A percentile compares a stretch with the other conserved stretches of the same genome.
These are phyloP conservation scores for Galerucella pusilla DNA, from an alignment of 2,888 invertebrate genomes.

Conservation along the genomic window DNA sequence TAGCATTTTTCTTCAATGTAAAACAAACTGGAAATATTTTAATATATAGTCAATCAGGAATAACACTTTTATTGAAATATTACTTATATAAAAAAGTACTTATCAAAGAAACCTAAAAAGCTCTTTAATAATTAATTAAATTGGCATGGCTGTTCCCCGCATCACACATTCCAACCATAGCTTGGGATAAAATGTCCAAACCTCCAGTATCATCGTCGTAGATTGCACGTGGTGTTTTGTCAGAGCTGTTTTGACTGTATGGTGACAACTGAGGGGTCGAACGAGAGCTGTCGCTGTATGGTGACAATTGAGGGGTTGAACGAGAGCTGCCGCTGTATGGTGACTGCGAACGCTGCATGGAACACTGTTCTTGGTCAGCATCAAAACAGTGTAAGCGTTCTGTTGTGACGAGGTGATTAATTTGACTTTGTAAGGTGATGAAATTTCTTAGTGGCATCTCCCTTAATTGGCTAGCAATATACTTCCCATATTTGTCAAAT, in stretches of 20 bases:
- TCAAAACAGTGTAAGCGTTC: constrained; percentile 14
- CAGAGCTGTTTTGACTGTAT: constrained; percentile 22
- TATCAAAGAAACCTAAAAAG: too few relatives aligned
- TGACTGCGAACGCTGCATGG: constrained; percentile 14
- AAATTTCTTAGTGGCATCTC: constrained; percentile 21
- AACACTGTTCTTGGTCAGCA: constrained; percentile 16
- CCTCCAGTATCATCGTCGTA: constrained; percentile 20
- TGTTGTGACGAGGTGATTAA: constrained; percentile 11
- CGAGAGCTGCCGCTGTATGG: constrained; percentile 23
- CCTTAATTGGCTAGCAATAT: constrained; percentile 21
- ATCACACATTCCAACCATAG: constrained; percentile 23
- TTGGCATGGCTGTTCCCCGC: constrained; percentile 13
- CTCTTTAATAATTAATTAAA: constrained; percentile 9
- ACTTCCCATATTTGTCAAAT: constrained; percentile 14
- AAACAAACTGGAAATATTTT: constrained; percentile 13
- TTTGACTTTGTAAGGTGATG: constrained; percentile 18
- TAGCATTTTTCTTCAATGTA: background rate
- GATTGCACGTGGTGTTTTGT: constrained; percentile 19
- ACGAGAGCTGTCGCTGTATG: constrained; percentile 24
- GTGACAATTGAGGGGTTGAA: constrained; percentile 18
- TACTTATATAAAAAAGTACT: too few relatives aligned
- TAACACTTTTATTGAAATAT: too few relatives aligned
- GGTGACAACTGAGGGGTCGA: constrained; percentile 23
- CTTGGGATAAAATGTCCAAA: constrained; percentile 27
- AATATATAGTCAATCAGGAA: background rate